Evolutionary conservation across 1,140 invertebrate species (phyloP), one percentile per base, ranked within the genome.

Genomic region (Drosophila malerkotliana): DNA sequence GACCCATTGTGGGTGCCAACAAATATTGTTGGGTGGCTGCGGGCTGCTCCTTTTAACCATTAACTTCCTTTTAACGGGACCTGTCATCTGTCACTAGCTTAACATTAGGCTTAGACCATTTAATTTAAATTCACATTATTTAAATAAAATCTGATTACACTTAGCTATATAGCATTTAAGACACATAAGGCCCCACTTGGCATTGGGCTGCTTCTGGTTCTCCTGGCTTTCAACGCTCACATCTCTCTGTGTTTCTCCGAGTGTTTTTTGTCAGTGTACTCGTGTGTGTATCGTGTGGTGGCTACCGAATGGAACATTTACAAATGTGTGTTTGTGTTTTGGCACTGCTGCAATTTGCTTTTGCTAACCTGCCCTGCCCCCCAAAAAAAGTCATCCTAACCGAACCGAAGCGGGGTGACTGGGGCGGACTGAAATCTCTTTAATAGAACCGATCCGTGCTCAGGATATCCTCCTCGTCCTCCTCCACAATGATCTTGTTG

Each of bases 141-240:
- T 73, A 90, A 88, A 88, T 84, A 89, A 87, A 87, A 88, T 82
- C 75, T 84, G 76, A 81, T 84, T 79, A 72, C 73, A 77, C 72
- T 85, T 90, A 90, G 81, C 87, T 85, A 87, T 85, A 87, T 76
- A 83, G 82, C 80, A 82, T 89, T 91, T 91, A 91, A 91, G 89
- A 91, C 89, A 91, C 89, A 89, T 89, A 79, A 91, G 89, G 89
- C 89, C 90, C 78, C 73, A 89, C 87, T 82, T 91, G 83, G 89
- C 89, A 77, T 85, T 88, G 80, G 79, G 78, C 79, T 87, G 53
- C 57, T 48, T 60, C 37, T 44, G 8, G 6, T 45, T 53, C 52
- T 21, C 14, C 66, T 68, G 44, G 26, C 30, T 63, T 60, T 66
- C 32, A 67, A 68, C 64, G 60, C 21, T 45, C 60, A 34, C 48